Percentiles rank a stretch among this genome's conserved stretches.
Evolutionary conservation across 2,888 invertebrate species (phyloP).

Genomic region (Laspeyria flexula): DNA sequence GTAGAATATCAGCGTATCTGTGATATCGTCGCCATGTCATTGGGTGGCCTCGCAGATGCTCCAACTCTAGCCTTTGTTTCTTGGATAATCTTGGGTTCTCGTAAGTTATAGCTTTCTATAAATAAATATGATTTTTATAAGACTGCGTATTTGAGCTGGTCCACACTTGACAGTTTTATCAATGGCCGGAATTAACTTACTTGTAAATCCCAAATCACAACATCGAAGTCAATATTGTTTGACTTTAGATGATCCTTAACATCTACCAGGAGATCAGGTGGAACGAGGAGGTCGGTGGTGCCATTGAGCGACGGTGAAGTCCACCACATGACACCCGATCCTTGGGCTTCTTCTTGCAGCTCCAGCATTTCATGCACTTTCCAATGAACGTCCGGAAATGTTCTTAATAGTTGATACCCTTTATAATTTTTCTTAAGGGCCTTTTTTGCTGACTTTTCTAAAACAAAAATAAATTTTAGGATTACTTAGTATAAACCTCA

Average conservation of each 20-base stretch:
- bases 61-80: constrained; percentile 86
- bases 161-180: no score
- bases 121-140: constrained; percentile 12
- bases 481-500: neutral
- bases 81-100: constrained; percentile 89
- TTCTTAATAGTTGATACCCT: constrained; percentile 83
- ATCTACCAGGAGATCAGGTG: constrained; percentile 87
- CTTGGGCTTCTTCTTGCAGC: constrained; percentile 79
- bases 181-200: constrained; percentile 72
- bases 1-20: constrained; percentile 89
- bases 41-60: constrained; percentile 86
- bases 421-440: constrained; percentile 80
- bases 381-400: constrained; percentile 73
- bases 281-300: constrained; percentile 90
- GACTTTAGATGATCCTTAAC: constrained; percentile 87
- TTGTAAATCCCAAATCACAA: constrained; percentile 91
- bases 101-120: constrained; percentile 88
- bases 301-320: constrained; percentile 77
- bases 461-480: constrained; percentile 19
- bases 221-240: constrained; percentile 87
- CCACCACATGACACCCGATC: constrained; percentile 84
- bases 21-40: constrained; percentile 91
- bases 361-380: constrained; percentile 78
- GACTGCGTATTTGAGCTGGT: no score
- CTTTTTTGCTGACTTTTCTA: constrained; percentile 70